A percentile compares a stretch with the other conserved stretches of the same genome.
These are phyloP conservation scores for Dendroctonus valens DNA, from an alignment of 1,140 invertebrate species.

Conservation along the genomic window DNA sequence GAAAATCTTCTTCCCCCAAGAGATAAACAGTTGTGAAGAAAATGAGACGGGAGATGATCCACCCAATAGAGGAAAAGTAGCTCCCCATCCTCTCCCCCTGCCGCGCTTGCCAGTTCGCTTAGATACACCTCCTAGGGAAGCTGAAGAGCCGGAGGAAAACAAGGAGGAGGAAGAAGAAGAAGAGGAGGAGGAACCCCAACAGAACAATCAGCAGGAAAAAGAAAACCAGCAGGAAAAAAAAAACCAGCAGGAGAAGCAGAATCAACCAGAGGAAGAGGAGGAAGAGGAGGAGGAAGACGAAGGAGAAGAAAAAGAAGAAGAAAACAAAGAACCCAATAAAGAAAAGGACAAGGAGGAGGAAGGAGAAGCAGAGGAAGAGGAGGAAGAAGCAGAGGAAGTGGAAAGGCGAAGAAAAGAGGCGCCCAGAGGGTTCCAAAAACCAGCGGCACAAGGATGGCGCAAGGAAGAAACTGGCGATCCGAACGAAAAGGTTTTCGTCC, in stretches of 20 bases:
- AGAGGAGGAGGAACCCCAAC: background rate
- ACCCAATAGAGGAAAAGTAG: too few species aligned
- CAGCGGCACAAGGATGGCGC: constrained; percentile 7
- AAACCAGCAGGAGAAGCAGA: constrained; percentile 1
- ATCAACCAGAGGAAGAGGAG: constrained; percentile 6
- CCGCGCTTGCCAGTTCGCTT: constrained; percentile 3
- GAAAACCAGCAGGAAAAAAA: constrained; percentile 8
- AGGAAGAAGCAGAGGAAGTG: background rate
- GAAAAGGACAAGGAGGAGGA: background rate
- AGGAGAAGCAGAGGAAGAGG: background rate
- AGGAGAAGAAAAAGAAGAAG: constrained; percentile 5
- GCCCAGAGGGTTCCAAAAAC: constrained; percentile 15
- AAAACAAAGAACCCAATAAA: background rate
- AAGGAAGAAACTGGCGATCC: constrained; percentile 21
- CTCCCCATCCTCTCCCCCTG: too few species aligned
- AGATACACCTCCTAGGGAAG: constrained; percentile 25
- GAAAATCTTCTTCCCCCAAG: background rate
- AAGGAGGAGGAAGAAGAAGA: constrained; percentile 2
- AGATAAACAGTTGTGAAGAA: background rate
- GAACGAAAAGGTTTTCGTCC: constrained; percentile 26
- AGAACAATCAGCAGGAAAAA: background rate
- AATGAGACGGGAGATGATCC: too few species aligned
- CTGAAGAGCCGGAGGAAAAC: background rate
- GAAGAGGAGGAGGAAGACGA: constrained; percentile 12
- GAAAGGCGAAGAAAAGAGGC: background rate